Evolutionary conservation across 2,113 vertebrate species (phyloP), one percentile per base, ranked within the genome.

Genomic region (Phylloscopus trochiloides): DNA sequence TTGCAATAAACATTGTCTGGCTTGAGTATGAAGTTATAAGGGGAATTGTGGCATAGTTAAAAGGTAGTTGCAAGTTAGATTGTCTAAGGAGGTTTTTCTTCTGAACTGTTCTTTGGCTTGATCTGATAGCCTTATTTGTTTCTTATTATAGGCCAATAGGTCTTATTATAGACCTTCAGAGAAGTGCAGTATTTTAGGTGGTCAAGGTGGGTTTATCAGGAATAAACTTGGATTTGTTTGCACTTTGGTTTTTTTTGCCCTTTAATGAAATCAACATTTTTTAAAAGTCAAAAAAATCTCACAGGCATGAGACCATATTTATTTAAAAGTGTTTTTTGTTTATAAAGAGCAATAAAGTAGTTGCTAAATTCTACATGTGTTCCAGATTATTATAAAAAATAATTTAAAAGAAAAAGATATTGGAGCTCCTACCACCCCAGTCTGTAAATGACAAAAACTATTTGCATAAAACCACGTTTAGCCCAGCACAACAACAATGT

Each of bases 231-330:
- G 22, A 57, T 17, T 58, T 15, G 9, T 78, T 90, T 34, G 9
- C 13, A 21, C 8, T 80, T 63, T 31, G 65, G 63, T 80, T 94
- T 66, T 48, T 58, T 8, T 50, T 83, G n/a, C 17, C 18, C 42
- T 77, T 82, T 73, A 89, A 59, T 63, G 22, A 93, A 70, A 88
- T 55, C 14, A 59, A 12, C 1, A 14, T 57, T 66, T 58, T 5
- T 1, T 26, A 86, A 34, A 19, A 2, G 3, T 3, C 4, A 28
- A 1, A 2, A 2, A 2, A 3, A 4, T 1, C 13, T 54, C 32
- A 26, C 1, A 90, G 42, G 2, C 10, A 0, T 59, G 25, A 58
- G 59, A 58, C 34, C 7, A 14, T 32, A 17, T 48, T 55, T 68
- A 85, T 9, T 90, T 83, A 12, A 52, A 94, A 87, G 38, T 78